Base-by-base conservation (phyloP, 2,888 invertebrate species). In the Drosophila meridionalis region DNA sequence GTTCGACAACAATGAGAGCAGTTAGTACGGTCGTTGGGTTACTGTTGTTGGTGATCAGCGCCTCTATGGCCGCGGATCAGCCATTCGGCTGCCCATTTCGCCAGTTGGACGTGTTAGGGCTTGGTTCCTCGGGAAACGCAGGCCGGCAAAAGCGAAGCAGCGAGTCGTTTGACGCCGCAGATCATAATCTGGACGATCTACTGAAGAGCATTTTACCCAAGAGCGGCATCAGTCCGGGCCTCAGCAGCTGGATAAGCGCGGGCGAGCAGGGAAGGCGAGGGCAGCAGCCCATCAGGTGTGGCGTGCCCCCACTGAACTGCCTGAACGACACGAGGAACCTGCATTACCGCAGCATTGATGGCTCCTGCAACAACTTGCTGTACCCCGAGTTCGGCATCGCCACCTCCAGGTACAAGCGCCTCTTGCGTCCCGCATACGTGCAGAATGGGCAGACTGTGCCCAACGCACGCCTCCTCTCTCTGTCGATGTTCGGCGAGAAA, bases 341-440 rank as follows among this genome's bases (percentile, higher is more conserved):
- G 48, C 77, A 85, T n/a, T 92, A 87, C 65, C 88, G 92, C 14
- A 84, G 75, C n/a, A 65, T 78, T 12, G 92, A 92, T 67, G 92
- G 92, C 0, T 73, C 92, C 0, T 92, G 92, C 47, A 92, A 92
- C 52, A 92, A 91, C 50, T 72, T 92, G 4, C 48, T 82, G 20
- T 74, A 87, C 60, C 89, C 84, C 0, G 87, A 89, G 0, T 89
- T 57, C 36, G 89, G 89, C 2, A 87, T 87, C 2, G 73, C 90
- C 4, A 57, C 63, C 4, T 70, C 75, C 2, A 84, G 84, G 42
- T 92, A 90, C 52, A 53, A 73, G 9, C 88, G 92, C 1, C 69
- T 92, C 4, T 26, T 92, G 60, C 72, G 65, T 0, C 91, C 91
- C 4, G 83, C 72, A 28, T 91, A 86, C 36, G 64, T 71, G 6